phyloP scores from a whole-genome alignment of 2,888 invertebrate genomes.

The Halocaridina rubra region DNA sequence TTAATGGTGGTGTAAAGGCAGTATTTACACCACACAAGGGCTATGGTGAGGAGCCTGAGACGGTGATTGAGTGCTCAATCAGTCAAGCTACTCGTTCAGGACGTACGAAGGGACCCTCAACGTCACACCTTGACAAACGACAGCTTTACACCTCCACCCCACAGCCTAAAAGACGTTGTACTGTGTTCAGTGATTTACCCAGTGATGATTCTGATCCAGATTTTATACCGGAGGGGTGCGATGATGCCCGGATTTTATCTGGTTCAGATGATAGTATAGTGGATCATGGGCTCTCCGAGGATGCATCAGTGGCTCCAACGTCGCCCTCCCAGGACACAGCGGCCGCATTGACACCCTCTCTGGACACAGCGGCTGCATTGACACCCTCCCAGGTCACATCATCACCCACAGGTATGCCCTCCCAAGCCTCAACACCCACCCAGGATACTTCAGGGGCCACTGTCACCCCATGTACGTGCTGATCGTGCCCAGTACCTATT shows the following conservation, averaged over 20 bases:
- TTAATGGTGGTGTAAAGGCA: too few relatives aligned
- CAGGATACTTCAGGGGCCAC: background rate
- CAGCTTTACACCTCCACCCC: background rate
- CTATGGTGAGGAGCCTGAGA: too few relatives aligned
- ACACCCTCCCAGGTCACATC: background rate
- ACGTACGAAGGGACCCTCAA: slow-evolving; percentile 9
- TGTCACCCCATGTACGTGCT: background rate
- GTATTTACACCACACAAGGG: too few relatives aligned
- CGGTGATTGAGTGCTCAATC: too few relatives aligned
- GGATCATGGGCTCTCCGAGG: too few relatives aligned
- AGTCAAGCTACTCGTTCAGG: too few relatives aligned
- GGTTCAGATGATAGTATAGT: too few relatives aligned
- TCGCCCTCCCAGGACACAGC: background rate
- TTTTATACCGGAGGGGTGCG: background rate
- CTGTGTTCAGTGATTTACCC: background rate
- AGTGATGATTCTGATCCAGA: slow-evolving; percentile 24
- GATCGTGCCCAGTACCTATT: background rate
- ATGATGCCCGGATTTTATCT: background rate
- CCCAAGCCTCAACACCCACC: slow-evolving; percentile 11
- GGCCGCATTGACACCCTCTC: too few relatives aligned
- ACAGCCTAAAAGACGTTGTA: background rate
- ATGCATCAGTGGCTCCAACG: background rate
- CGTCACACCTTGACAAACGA: background rate
- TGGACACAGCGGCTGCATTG: background rate
- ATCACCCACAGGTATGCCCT: too few relatives aligned